Base-by-base conservation (phyloP, 2,888 invertebrate species). In the Tiliacea citrago region DNA sequence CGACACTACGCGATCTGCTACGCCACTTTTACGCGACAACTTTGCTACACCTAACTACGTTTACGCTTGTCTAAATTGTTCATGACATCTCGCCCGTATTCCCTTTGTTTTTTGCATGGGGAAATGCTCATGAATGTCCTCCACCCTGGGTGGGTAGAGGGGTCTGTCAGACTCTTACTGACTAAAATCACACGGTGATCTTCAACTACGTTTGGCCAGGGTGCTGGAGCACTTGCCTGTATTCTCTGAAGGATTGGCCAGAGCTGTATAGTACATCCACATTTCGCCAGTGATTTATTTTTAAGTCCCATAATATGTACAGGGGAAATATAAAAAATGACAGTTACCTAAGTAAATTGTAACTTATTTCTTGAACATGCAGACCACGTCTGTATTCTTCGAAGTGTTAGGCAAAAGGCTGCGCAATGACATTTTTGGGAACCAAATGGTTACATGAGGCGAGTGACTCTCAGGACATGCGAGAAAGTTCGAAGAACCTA, bases 21-120 rank as follows among this genome's bases (percentile, higher is more conserved):
- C 45, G 72, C 65, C 16, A 62, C 55, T 16, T 29, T 16, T 16
- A 58, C 21, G 42, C 55, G 13, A 73, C 60, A 24, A 53, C 10
- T 58, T 16, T 12, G 57, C 35, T n/a, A 68, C 47, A 45, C n/a
- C 18, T 21, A 57, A n/a, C 47, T 6, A 47, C 24, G 16, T 39
- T 21, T 68, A 39, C 57, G 42, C 35, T 7, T 4, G 6, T 42
- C 29, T 21, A 55, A 39, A 39, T 39, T 6, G 7, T 39, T 29
- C n/a, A 13, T 24, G 24, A 24, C 55, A 55, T 5, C 12, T 1
- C 0, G n/a, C n/a, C 5, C 12, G n/a, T n/a, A 51, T n/a, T n/a
- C 6, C n/a, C 6, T 39, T 39, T 29, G 29, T 29, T 39, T 39
- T 39, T 39, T 39, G 39, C 39, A 39, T 39, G 39, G 5, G 29